These are phyloP conservation scores for Drosophila formosana DNA, from an alignment of 2,888 invertebrate genomes.

Conservation along the genomic window DNA sequence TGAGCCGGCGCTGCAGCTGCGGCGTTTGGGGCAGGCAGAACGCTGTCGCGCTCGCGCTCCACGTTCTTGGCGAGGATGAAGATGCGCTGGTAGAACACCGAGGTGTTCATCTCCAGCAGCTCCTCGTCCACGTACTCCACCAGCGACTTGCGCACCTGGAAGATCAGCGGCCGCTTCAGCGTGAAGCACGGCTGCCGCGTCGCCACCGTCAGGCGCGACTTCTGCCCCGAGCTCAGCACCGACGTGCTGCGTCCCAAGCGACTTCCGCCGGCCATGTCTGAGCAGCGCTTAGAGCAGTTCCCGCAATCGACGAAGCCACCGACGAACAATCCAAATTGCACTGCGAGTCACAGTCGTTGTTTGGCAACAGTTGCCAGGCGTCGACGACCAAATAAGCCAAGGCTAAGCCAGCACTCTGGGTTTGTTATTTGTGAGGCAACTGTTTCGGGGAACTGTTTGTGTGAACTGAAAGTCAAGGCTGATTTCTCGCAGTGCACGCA, in stretches of 20 bases:
- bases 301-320: neutral
- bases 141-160: slow-evolving; percentile 73
- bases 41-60: slow-evolving; percentile 6
- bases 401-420: neutral
- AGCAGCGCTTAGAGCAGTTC: too few species aligned
- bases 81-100: slow-evolving; percentile 79
- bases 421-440: too few species aligned
- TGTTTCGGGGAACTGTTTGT: neutral
- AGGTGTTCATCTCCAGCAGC: slow-evolving; percentile 56
- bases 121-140: slow-evolving; percentile 73
- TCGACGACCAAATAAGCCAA: neutral
- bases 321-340: slow-evolving; percentile 1
- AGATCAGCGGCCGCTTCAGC: slow-evolving; percentile 49
- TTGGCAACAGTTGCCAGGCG: slow-evolving; percentile 51
- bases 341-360: slow-evolving; percentile 14
- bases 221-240: neutral
- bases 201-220: neutral
- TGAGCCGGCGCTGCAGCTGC: neutral
- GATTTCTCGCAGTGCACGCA: slow-evolving; percentile 53
- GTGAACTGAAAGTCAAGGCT: neutral
- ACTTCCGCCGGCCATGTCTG: slow-evolving; percentile 9
- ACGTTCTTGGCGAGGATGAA: slow-evolving; percentile 72
- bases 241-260: slow-evolving; percentile 3
- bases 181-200: slow-evolving; percentile 38
- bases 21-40: neutral